A percentile compares a stretch with the other conserved stretches of the same genome.
Evolutionary conservation across 2,113 vertebrate species (phyloP).

Genomic region (Scolopax mira): DNA sequence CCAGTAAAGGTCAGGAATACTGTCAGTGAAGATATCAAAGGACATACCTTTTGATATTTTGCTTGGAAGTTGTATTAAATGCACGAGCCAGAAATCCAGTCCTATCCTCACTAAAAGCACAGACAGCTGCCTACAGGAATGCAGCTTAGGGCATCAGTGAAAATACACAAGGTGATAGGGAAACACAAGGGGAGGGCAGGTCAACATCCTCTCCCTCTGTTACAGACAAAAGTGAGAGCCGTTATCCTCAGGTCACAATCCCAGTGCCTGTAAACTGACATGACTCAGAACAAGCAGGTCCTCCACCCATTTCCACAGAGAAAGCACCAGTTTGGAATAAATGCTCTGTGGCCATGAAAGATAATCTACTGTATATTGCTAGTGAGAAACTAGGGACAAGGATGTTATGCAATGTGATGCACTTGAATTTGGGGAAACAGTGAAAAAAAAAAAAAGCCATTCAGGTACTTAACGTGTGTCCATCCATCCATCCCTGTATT

Average conservation of each 20-base stretch:
- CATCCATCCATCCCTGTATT: background rate
- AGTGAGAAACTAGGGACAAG: background rate
- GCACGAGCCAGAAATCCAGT: conserved; percentile 8
- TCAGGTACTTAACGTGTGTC: background rate
- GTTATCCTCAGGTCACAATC: background rate
- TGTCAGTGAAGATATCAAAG: conserved; percentile 45
- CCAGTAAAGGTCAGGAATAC: conserved; percentile 12
- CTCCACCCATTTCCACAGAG: conserved; percentile 28
- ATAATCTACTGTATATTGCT: background rate
- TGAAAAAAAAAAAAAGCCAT: background rate
- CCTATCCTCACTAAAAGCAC: background rate
- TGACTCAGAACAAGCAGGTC: background rate
- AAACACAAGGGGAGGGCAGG: conserved; percentile 23
- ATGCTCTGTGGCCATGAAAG: background rate
- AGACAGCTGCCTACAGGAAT: conserved; percentile 35
- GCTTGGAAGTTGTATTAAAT: conserved; percentile 22
- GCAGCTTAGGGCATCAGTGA: background rate
- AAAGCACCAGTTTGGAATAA: background rate
- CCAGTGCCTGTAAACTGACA: background rate
- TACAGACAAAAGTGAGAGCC: background rate
- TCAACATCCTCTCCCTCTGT: conserved; percentile 14
- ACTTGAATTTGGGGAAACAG: background rate
- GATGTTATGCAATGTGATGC: background rate
- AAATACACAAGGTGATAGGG: conserved; percentile 23
- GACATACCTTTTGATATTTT: conserved; percentile 47